A percentile compares a stretch with the other conserved stretches of the same genome.
phyloP scores from a whole-genome alignment of 2,888 invertebrate genomes.

The Theodoxus fluviatilis region DNA sequence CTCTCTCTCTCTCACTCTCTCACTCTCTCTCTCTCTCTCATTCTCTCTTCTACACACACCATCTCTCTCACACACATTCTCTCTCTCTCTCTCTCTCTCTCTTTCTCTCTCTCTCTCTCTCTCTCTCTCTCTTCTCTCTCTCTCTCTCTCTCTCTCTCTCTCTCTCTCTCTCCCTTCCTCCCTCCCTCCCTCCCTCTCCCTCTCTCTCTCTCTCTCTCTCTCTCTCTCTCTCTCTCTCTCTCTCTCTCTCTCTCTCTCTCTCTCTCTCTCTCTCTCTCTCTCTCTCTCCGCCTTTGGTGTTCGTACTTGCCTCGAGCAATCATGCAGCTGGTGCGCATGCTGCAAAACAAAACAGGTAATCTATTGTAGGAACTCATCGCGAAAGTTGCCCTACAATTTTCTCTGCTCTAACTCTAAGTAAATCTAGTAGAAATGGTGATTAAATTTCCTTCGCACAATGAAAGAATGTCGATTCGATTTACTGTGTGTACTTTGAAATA shows the following conservation, averaged over 20 bases:
- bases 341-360: too few relatives aligned
- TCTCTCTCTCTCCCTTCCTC: background rate
- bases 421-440: too few relatives aligned
- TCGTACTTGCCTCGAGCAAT: constrained; percentile 5
- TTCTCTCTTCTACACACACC: background rate
- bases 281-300: too few relatives aligned
- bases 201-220: constrained; percentile 13
- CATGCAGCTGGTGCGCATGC: too few relatives aligned
- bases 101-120: constrained; percentile 10
- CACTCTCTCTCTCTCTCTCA: background rate
- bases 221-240: constrained; percentile 14
- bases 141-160: background rate
- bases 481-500: too few relatives aligned
- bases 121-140: background rate
- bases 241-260: background rate
- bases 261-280: too few relatives aligned
- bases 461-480: too few relatives aligned
- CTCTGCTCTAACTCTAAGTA: too few relatives aligned
- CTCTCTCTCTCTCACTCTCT: background rate
- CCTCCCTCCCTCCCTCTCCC: background rate
- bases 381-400: too few relatives aligned
- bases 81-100: background rate
- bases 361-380: too few relatives aligned
- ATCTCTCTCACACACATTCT: background rate
- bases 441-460: too few relatives aligned